Conservation (phyloP, 1,140 invertebrate genomes). For the Solenopsis fugax region DNA sequence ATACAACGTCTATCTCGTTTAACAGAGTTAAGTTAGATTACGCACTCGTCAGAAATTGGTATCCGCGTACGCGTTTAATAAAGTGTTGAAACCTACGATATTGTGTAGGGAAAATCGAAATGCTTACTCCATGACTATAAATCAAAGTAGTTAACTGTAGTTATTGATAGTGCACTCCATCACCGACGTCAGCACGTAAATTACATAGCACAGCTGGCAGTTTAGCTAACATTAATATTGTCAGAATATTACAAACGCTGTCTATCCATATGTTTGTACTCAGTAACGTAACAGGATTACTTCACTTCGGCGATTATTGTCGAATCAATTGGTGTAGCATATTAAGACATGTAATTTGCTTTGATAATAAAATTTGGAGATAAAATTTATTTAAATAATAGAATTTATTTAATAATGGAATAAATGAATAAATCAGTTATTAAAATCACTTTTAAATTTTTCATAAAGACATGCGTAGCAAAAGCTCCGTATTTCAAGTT, state of each 20-base stretch:
- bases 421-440: background rate
- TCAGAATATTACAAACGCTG: constrained; percentile 52
- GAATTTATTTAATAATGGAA: background rate
- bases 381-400: background rate
- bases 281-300: background rate
- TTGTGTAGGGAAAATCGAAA: constrained; percentile 48
- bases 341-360: background rate
- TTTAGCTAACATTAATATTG: constrained; percentile 58
- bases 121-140: constrained; percentile 47
- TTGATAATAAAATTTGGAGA: background rate
- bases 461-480: background rate
- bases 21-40: constrained; percentile 9
- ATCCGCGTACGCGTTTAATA: constrained; percentile 19
- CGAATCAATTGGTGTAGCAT: background rate
- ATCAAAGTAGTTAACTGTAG: constrained; percentile 54
- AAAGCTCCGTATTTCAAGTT: background rate
- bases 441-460: background rate
- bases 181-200: constrained; percentile 56
- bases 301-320: constrained; percentile 6
- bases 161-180: constrained; percentile 63
- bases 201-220: constrained; percentile 42
- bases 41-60: background rate
- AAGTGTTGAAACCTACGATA: constrained; percentile 36
- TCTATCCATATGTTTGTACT: constrained; percentile 43
- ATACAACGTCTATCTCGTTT: background rate